phyloP scores from a whole-genome alignment of 2,797 vertebrate species.

The Onychomys torridus region DNA sequence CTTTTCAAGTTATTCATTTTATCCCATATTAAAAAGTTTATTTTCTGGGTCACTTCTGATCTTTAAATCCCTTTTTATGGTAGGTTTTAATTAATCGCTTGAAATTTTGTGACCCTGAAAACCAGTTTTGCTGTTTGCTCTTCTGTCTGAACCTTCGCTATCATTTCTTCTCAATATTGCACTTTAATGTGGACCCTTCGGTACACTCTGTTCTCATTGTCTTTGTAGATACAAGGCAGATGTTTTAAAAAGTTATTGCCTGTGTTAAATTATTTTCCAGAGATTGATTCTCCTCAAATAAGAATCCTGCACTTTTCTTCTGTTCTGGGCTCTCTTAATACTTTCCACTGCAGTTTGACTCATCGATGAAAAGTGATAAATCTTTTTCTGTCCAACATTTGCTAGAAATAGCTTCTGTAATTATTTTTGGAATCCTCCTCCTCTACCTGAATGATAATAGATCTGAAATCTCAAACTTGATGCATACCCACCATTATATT shows the following conservation, averaged over 20 bases:
- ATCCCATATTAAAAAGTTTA: slow-evolving; percentile 28
- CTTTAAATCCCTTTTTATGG: slow-evolving; percentile 29
- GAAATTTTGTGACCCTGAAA: slow-evolving; percentile 43
- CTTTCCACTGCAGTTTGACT: not conserved
- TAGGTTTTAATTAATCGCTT: slow-evolving; percentile 43
- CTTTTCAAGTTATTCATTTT: not conserved
- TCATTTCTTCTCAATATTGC: not conserved
- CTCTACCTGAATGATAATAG: not conserved
- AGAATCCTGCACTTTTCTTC: slow-evolving; percentile 1
- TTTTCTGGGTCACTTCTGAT: slow-evolving; percentile 46
- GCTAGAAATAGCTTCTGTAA: not conserved
- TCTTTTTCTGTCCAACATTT: slow-evolving; percentile 6
- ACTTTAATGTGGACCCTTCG: slow-evolving; percentile 12
- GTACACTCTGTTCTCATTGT: not conserved
- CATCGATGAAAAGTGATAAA: not conserved
- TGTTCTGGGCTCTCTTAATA: not conserved
- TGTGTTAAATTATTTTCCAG: slow-evolving; percentile 54
- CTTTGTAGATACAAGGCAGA: not conserved
- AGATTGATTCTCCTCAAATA: slow-evolving; percentile 29
- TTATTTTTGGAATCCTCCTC: not conserved
- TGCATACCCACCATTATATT: not conserved
- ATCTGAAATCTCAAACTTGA: not conserved
- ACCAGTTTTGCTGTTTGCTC: not conserved
- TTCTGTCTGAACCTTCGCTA: not conserved
- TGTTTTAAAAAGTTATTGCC: slow-evolving; percentile 37